Conservation (phyloP, 2,113 vertebrate genomes). For the Corydoras sp. region DNA sequence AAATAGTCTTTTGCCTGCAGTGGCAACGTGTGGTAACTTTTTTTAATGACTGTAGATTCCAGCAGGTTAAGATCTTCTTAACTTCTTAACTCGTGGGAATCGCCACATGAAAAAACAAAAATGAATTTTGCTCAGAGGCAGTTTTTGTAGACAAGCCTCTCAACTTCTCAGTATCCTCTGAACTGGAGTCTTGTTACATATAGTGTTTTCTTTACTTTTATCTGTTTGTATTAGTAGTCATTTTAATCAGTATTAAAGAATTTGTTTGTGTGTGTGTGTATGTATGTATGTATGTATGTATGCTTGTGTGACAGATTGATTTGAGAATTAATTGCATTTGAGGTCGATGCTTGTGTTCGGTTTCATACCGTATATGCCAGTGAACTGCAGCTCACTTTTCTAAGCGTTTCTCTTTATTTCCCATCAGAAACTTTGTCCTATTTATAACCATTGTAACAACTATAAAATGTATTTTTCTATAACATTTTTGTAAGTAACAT, state of each 20-base stretch:
- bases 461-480: constrained; percentile 99
- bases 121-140: neutral
- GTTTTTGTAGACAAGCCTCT: constrained; percentile 2
- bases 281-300: constrained; percentile 33
- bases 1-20: constrained; percentile 57
- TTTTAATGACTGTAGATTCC: constrained; percentile 60
- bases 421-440: constrained; percentile 82
- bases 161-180: constrained; percentile 60
- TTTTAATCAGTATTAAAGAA: constrained; percentile 73
- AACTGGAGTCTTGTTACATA: constrained; percentile 58
- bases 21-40: constrained; percentile 64
- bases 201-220: constrained; percentile 21
- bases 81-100: constrained; percentile 12
- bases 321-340: neutral
- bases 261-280: constrained; percentile 42
- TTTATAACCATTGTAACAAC: constrained; percentile 98
- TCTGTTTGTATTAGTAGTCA: constrained; percentile 14
- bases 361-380: constrained; percentile 35
- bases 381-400: constrained; percentile 39
- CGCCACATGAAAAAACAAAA: constrained; percentile 20
- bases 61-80: constrained; percentile 57
- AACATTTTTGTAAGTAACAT: constrained; percentile 98
- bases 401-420: constrained; percentile 74
- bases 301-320: constrained; percentile 5
- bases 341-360: constrained; percentile 57